phyloP scores from a whole-genome alignment of 2,113 vertebrate genomes.

The Platichthys flesus region DNA sequence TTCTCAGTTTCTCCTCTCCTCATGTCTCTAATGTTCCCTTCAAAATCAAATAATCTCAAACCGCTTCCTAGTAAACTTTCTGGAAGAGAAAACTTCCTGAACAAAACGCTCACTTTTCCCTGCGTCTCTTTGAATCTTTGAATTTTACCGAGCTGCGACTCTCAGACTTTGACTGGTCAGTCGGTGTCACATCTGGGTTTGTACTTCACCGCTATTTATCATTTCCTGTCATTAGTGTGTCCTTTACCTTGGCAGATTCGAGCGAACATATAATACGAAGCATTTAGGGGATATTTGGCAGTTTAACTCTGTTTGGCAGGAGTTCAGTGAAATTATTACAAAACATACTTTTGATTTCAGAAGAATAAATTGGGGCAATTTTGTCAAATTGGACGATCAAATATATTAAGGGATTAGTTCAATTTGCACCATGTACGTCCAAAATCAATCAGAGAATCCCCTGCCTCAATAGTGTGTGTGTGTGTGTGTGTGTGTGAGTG shows the following conservation, averaged over 20 bases:
- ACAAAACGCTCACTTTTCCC: not conserved
- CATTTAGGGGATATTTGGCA: not conserved
- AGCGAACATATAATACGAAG: not conserved
- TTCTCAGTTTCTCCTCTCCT: slow-evolving; percentile 3
- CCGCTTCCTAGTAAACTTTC: not conserved
- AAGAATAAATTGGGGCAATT: not conserved
- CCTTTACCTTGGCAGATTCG: not conserved
- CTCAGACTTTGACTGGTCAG: not conserved
- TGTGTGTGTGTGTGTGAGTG: slow-evolving; percentile 25
- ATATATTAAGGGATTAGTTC: not conserved
- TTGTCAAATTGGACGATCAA: not conserved
- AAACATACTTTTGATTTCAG: slow-evolving; percentile 4
- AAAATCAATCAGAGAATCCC: slow-evolving; percentile 10
- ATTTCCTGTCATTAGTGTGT: not conserved
- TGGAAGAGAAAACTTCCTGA: not conserved
- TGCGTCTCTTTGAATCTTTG: not conserved
- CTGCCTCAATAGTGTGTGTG: not conserved
- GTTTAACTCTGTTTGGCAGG: not conserved
- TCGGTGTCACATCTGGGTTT: not conserved
- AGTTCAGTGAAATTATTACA: not conserved
- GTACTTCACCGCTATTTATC: not conserved
- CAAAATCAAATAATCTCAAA: not conserved
- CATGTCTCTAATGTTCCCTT: not conserved
- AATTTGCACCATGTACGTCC: not conserved
- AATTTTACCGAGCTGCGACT: not conserved